A percentile compares a stretch with the other conserved stretches of the same genome.
Evolutionary conservation across 1,140 invertebrate species (phyloP).

Genomic region (Calephelis virginiensis): DNA sequence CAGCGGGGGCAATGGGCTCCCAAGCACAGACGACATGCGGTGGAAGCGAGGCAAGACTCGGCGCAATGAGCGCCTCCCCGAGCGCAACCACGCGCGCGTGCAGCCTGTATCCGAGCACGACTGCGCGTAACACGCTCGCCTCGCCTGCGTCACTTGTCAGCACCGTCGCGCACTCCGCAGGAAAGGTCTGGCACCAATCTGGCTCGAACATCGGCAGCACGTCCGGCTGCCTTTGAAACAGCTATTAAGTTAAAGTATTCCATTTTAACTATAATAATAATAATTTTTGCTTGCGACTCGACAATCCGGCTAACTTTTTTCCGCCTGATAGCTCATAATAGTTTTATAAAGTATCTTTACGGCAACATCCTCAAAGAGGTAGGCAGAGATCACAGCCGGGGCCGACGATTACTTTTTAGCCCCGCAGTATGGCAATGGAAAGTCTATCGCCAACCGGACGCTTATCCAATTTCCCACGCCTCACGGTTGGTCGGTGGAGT

Average conservation of each 20-base stretch:
- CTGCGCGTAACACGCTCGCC: slow-evolving; percentile 27
- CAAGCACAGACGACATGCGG: slow-evolving; percentile 39
- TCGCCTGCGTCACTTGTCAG: slow-evolving; percentile 42
- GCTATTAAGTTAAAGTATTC: background rate
- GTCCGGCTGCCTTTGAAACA: background rate
- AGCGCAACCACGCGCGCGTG: slow-evolving; percentile 30
- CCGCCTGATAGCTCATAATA: too few relatives aligned
- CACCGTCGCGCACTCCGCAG: slow-evolving; percentile 39
- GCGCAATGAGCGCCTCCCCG: slow-evolving; percentile 21
- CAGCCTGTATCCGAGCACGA: slow-evolving; percentile 25
- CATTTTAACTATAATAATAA: background rate
- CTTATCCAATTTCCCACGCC: too few relatives aligned
- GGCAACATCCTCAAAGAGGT: too few relatives aligned
- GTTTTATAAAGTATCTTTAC: too few relatives aligned
- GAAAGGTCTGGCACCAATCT: slow-evolving; percentile 32
- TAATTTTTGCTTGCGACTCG: too few relatives aligned
- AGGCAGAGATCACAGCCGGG: too few relatives aligned
- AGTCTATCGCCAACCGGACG: too few relatives aligned
- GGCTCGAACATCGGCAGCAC: slow-evolving; percentile 19
- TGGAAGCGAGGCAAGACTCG: background rate
- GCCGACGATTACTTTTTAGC: too few relatives aligned
- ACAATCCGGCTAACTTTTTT: too few relatives aligned
- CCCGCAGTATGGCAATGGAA: too few relatives aligned
- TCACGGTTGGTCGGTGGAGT: too few relatives aligned
- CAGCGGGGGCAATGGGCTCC: slow-evolving; percentile 22